These are phyloP conservation scores for Grammomys dolichurus DNA, from an alignment of 2,113 vertebrate species.

Conservation along the genomic window DNA sequence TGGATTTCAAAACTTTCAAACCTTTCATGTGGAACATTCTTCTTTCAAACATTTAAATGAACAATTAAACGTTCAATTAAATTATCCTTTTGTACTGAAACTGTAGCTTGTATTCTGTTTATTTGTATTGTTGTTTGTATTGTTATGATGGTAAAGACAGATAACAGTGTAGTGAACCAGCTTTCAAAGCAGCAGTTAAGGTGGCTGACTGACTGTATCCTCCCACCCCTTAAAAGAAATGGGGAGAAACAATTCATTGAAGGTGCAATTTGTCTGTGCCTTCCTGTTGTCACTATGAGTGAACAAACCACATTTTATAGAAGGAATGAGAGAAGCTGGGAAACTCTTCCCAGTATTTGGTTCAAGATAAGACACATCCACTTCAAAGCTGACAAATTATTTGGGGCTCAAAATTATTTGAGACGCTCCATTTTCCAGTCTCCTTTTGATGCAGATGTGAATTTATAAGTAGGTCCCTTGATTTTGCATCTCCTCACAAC, in stretches of 20 bases:
- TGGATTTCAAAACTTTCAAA: neutral
- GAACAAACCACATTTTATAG: conserved; percentile 15
- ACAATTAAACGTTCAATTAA: conserved; percentile 16
- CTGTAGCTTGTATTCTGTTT: neutral
- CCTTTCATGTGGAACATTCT: neutral
- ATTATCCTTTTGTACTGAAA: neutral
- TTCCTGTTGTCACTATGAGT: neutral
- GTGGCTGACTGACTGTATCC: neutral
- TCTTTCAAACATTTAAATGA: neutral
- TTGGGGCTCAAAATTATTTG: conserved; percentile 32
- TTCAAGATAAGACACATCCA: conserved; percentile 33
- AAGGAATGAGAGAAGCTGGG: conserved; percentile 33
- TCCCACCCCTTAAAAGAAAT: neutral
- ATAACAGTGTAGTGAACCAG: neutral
- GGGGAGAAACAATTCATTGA: neutral
- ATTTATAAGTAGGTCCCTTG: neutral
- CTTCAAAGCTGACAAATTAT: conserved; percentile 17
- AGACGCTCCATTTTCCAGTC: conserved; percentile 3
- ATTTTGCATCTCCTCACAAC: conserved; percentile 54
- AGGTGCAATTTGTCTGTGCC: neutral
- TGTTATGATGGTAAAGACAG: conserved; percentile 29
- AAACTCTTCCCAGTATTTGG: conserved; percentile 45
- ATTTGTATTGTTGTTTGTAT: neutral
- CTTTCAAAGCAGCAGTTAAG: neutral
- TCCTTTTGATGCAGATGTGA: conserved; percentile 34